phyloP scores from a whole-genome alignment of 2,888 invertebrate genomes.

The Microctonus brassicae region DNA sequence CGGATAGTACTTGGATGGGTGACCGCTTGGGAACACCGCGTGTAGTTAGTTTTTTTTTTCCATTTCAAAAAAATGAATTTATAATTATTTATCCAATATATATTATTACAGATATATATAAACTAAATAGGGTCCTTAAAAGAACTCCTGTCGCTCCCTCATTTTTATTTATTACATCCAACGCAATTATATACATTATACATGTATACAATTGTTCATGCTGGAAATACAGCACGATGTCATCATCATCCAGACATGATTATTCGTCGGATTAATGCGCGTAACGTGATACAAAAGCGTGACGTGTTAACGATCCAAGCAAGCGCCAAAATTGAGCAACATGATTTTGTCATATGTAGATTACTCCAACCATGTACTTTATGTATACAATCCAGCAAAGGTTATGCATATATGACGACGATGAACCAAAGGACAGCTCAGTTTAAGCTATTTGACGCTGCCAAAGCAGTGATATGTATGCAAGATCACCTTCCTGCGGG shows the following conservation, averaged over 20 bases:
- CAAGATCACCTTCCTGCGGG: conserved; percentile 54
- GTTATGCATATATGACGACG: neutral
- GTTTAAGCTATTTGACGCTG: conserved; percentile 59
- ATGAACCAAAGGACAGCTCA: conserved; percentile 27
- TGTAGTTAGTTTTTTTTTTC: too few relatives aligned
- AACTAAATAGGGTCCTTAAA: too few relatives aligned
- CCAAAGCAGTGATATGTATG: conserved; percentile 64
- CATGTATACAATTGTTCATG: too few relatives aligned
- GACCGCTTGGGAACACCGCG: too few relatives aligned
- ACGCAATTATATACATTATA: conserved; percentile 9
- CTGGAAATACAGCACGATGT: neutral
- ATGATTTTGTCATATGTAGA: conserved; percentile 29
- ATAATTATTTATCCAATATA: too few relatives aligned
- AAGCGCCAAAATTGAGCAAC: neutral
- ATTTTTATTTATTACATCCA: neutral
- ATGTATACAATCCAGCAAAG: neutral
- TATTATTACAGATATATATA: too few relatives aligned
- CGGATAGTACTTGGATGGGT: too few relatives aligned
- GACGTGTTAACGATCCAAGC: conserved; percentile 30
- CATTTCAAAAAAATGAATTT: too few relatives aligned
- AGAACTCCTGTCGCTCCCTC: too few relatives aligned
- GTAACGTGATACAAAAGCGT: conserved; percentile 27
- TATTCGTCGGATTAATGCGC: conserved; percentile 19
- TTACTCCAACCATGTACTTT: conserved; percentile 26
- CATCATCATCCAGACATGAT: conserved; percentile 32